These are phyloP conservation scores for Acanthopagrus latus DNA, from an alignment of 2,797 vertebrate species.

Conservation along the genomic window DNA sequence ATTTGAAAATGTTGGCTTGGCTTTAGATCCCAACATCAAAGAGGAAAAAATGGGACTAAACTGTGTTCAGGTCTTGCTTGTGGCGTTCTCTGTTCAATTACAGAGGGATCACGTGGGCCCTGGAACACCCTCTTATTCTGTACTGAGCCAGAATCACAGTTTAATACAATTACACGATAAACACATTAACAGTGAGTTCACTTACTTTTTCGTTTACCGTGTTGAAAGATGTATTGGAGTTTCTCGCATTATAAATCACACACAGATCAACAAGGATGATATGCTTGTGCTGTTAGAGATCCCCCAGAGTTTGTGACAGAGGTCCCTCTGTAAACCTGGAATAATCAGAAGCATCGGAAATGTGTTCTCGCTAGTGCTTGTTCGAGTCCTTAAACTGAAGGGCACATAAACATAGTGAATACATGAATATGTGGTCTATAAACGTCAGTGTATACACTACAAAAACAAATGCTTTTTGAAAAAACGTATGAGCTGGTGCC, in stretches of 20 bases:
- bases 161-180: constrained; percentile 33
- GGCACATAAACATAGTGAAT: neutral
- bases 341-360: constrained; percentile 10
- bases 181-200: constrained; percentile 26
- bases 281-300: constrained; percentile 21
- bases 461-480: neutral
- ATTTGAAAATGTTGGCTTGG: constrained; percentile 74
- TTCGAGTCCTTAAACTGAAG: neutral
- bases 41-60: constrained; percentile 66
- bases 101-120: constrained; percentile 53
- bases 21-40: constrained; percentile 76
- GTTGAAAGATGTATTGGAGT: constrained; percentile 28
- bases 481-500: neutral
- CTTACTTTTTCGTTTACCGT: constrained; percentile 17
- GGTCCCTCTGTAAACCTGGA: constrained; percentile 1
- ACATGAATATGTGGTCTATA: neutral
- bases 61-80: constrained; percentile 72
- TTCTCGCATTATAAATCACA: constrained; percentile 23
- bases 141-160: constrained; percentile 44
- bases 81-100: constrained; percentile 64
- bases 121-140: constrained; percentile 49
- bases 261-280: neutral
- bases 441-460: neutral
- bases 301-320: constrained; percentile 29
- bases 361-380: no score